Base-by-base conservation (phyloP, 2,888 invertebrate species). In the Dione vanillae region DNA sequence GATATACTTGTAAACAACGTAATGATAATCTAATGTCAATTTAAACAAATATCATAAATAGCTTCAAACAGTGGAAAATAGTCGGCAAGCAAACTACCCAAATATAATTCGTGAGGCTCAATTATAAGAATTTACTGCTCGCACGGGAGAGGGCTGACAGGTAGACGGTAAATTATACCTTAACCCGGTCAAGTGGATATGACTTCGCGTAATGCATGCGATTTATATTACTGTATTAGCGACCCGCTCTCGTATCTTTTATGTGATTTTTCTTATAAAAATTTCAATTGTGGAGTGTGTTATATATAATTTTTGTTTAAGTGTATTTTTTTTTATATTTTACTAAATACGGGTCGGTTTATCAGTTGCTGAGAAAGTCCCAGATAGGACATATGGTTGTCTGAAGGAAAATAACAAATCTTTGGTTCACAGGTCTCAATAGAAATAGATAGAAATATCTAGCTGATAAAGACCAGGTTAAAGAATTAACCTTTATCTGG, bases 121-220 rank as follows among this genome's bases (percentile, higher is more conserved):
- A 87, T 88, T 87, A 88, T 83, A 85, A 82, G 82, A 84, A 88
- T 88, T 83, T 85, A 88, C 82, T 75, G 80, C 78, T 62, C 88
- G 78, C 84, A 16, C 19, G 85, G 82, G 85, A 66, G 65, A 54
- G 65, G 67, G 72, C 77, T 75, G 80, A 75, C 82, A 76, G 75
- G 76, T 76, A 75, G 78, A 69, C 71, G 69, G 70, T 86, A 86
- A 85, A 85, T 87, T 86, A 81, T 78, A 79, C 81, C 80, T 81
- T 73, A 77, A 69, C 76, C 69, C 70, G 74, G 73, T 73, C 74
- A 72, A 74, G 68, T 72, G 69, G 66, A 74, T 74, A 70, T 69
- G 68, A 71, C 65, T 70, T 70, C 61, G 68, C 47, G 49, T 70
- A 67, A 67, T 49, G 49, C 49, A 49, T 64, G 19, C 49, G 64